Evolutionary conservation across 2,888 invertebrate species (phyloP), one percentile per base, ranked within the genome.

Genomic region (Eudasyphora cyanicolor): DNA sequence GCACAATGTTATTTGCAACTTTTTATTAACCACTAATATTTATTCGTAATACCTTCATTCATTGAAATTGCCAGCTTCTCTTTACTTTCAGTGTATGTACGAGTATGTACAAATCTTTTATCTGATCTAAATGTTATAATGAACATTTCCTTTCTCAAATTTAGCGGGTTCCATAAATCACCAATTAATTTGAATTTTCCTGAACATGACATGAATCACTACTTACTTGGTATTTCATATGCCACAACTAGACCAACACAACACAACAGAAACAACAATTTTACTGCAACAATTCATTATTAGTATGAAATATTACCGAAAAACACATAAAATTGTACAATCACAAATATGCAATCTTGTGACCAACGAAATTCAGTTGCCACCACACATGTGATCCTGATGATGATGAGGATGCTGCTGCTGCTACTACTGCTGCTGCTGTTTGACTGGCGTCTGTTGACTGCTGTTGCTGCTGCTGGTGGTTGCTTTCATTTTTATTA

Each of bases 401-500:
- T 12, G 14, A n/a, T n/a, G 4, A 45, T 45, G 45, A n/a, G 4
- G 38, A 12, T 7, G 45, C 45, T 45, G 45, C 14, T n/a, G 45
- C 45, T 45, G 32, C 32, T n/a, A 14, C 14, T 32, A n/a, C n/a
- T 45, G 45, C 32, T 8, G 8, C 8, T 4, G 32, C 32, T 8
- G 32, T 32, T 32, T 32, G 32, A n/a, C n/a, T n/a, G n/a, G n/a
- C n/a, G 6, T 5, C 5, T 45, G 14, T 45, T 45, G 45, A 14
- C 35, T 35, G 35, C n/a, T 45, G 45, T 3, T 45, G 6, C n/a
- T n/a, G n/a, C n/a, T n/a, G n/a, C n/a, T n/a, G n/a, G n/a, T n/a
- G n/a, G n/a, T n/a, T 49, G 49, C 57, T 57, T 57, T 57, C 57
- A 57, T 62, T 62, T 62, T 62, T 62, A 17, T 62, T 62, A 62